phyloP scores from a whole-genome alignment of 2,113 vertebrate genomes.

The Syngnathus scovelli region DNA sequence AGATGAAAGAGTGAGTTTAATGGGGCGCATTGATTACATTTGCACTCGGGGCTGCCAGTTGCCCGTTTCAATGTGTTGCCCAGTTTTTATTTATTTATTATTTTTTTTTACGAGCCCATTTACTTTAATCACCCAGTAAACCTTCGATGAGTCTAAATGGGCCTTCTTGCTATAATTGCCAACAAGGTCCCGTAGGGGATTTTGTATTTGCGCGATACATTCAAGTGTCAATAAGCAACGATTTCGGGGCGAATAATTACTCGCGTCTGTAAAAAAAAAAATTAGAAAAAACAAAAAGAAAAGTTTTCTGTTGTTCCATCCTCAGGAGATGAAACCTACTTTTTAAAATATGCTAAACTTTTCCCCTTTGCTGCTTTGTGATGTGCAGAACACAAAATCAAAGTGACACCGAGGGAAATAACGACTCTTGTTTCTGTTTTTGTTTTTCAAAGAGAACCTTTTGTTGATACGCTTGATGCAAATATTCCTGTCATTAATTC shows the following conservation, averaged over 20 bases:
- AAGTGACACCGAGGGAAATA: conserved; percentile 43
- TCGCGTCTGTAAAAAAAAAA: neutral
- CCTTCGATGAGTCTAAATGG: conserved; percentile 52
- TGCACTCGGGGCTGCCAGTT: conserved; percentile 42
- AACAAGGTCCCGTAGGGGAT: conserved; percentile 32
- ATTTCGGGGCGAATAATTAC: neutral
- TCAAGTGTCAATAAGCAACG: neutral
- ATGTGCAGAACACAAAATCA: conserved; percentile 42
- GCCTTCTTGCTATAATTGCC: conserved; percentile 42
- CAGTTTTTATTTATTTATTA: neutral
- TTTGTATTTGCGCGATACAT: conserved; percentile 13
- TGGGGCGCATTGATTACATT: conserved; percentile 63
- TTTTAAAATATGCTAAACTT: conserved; percentile 39
- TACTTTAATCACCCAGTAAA: conserved; percentile 68
- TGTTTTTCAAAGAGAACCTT: conserved; percentile 42
- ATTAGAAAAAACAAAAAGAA: conserved; percentile 9
- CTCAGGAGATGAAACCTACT: conserved; percentile 59
- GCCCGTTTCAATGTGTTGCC: conserved; percentile 38
- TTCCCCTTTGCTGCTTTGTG: conserved; percentile 51
- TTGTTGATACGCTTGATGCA: conserved; percentile 30
- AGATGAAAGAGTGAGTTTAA: conserved; percentile 62
- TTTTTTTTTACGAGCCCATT: conserved; percentile 62
- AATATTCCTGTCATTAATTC: conserved; percentile 10
- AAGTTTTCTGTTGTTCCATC: conserved; percentile 25
- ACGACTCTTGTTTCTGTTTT: conserved; percentile 38